phyloP scores from a whole-genome alignment of 2,113 vertebrate species.

The Bothrops jararaca region DNA sequence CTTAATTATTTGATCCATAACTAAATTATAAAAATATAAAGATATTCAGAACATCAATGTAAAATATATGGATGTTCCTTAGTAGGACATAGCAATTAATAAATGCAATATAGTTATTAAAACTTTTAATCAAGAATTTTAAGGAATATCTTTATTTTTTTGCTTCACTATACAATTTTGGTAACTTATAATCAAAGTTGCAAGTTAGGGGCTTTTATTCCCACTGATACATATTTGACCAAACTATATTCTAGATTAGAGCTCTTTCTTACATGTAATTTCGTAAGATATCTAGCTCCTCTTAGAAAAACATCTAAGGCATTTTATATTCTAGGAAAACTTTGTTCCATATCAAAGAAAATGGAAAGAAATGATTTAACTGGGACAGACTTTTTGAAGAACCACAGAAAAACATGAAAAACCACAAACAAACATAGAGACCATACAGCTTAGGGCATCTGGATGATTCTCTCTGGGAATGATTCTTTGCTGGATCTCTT shows the following conservation, averaged over 20 bases:
- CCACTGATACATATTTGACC: background rate
- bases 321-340: background rate
- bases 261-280: background rate
- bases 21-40: background rate
- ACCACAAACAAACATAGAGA: background rate
- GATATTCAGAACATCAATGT: background rate
- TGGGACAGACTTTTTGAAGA: background rate
- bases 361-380: background rate
- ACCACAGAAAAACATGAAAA: background rate
- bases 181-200: background rate
- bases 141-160: background rate
- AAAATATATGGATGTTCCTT: background rate
- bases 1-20: background rate
- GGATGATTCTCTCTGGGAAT: no score
- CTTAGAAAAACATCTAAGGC: background rate
- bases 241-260: background rate
- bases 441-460: no score
- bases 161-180: background rate
- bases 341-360: background rate
- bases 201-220: background rate
- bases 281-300: background rate
- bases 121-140: background rate
- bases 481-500: no score
- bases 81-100: background rate
- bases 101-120: background rate